Percentiles rank a stretch among this genome's conserved stretches.
Evolutionary conservation across 2,113 vertebrate genomes (phyloP).

Genomic region (Nerophis lumbriciformis): DNA sequence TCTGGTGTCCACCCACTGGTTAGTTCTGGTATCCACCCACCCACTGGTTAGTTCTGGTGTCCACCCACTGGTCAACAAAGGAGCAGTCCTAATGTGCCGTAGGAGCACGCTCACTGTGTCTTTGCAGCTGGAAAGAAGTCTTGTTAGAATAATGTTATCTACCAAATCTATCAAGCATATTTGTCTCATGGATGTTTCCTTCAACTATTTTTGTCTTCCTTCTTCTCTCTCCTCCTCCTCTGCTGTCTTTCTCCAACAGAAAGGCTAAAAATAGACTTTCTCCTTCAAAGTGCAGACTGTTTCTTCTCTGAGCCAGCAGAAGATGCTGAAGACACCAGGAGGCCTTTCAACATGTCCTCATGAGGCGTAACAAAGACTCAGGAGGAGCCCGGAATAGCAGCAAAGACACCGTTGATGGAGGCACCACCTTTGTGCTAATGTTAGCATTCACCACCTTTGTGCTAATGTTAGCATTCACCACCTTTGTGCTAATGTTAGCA

Average conservation of each 20-base stretch:
- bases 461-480: no score
- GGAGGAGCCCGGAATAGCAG: constrained; percentile 62
- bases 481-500: no score
- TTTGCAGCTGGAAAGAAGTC: no score
- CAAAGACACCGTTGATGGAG: constrained; percentile 56
- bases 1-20: no score
- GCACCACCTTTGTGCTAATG: constrained; percentile 30
- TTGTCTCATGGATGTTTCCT: no score
- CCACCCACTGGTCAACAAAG: no score
- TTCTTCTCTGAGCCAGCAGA: constrained; percentile 46
- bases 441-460: no score
- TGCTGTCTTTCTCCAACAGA: constrained; percentile 45
- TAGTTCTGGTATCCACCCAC: no score
- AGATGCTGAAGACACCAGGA: constrained; percentile 54
- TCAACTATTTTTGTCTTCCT: constrained; percentile 10
- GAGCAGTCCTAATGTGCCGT: no score
- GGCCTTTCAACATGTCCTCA: constrained; percentile 53
- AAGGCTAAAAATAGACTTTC: constrained; percentile 65
- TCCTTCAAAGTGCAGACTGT: constrained; percentile 52
- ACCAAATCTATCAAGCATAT: neutral
- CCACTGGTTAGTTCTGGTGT: no score
- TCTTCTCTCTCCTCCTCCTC: constrained; percentile 28
- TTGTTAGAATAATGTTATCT: no score
- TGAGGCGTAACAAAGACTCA: constrained; percentile 42
- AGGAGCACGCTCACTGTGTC: no score